Evolutionary conservation across 2,797 vertebrate genomes (phyloP).

Genomic region (Platalea minor): DNA sequence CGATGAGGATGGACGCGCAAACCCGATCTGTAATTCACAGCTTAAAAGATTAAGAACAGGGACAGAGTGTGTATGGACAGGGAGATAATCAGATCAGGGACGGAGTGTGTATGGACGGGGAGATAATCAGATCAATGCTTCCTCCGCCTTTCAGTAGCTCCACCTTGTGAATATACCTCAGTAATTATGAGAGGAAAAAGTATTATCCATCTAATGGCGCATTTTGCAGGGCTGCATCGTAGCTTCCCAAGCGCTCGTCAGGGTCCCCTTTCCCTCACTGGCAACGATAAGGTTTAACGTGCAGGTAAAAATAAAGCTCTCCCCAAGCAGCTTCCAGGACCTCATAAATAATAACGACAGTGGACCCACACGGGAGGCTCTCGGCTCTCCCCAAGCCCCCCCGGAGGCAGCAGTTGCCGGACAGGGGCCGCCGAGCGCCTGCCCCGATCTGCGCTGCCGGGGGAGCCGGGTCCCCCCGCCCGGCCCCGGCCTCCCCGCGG

Average conservation of each 20-base stretch:
- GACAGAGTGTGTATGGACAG: neutral
- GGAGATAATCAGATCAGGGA: neutral
- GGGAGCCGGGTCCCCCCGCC: neutral
- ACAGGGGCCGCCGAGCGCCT: neutral
- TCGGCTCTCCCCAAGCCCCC: neutral
- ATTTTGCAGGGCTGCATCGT: neutral
- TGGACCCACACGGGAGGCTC: neutral
- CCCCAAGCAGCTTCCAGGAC: neutral
- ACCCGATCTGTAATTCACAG: neutral
- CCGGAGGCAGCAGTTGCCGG: neutral
- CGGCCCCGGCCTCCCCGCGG: neutral
- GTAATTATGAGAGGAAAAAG: slow-evolving; percentile 51
- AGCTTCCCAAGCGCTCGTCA: neutral
- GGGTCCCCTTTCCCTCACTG: neutral
- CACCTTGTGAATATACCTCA: slow-evolving; percentile 66
- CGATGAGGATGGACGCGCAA: neutral
- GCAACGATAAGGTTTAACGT: neutral
- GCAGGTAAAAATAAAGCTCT: neutral
- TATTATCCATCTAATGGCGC: neutral
- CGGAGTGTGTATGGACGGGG: neutral
- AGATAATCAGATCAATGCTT: slow-evolving; percentile 23
- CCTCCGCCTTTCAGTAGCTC: slow-evolving; percentile 59
- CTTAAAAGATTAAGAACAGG: neutral
- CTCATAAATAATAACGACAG: neutral
- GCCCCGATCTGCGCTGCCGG: neutral